Percentiles rank a stretch among this genome's conserved stretches.
Conservation (phyloP, 2,888 invertebrate species). For the Amphipoea lucens region DNA sequence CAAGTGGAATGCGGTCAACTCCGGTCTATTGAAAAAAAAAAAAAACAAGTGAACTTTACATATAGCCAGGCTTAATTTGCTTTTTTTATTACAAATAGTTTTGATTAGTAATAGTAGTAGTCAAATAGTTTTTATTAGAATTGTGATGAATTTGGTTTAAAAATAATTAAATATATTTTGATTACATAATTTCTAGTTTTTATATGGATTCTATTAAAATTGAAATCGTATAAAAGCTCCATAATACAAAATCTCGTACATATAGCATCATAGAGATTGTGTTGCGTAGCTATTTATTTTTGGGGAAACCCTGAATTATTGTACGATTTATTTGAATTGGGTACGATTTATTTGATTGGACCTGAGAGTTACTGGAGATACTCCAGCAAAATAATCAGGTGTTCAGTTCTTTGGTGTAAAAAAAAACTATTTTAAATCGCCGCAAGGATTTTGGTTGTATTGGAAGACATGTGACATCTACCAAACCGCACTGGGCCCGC, state of each 20-base stretch:
- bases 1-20: slow-evolving; percentile 58
- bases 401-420: not conserved
- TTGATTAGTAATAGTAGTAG: too few species aligned
- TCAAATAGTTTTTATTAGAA: not conserved
- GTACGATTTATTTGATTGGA: not conserved
- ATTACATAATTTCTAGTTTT: not conserved
- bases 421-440: not conserved
- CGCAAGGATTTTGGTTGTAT: not conserved
- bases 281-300: not conserved
- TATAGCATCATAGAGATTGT: not conserved
- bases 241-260: not conserved
- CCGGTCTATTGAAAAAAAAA: slow-evolving; percentile 48
- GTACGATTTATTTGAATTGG: slow-evolving; percentile 1
- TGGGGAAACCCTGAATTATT: slow-evolving; percentile 18
- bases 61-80: not conserved
- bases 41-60: slow-evolving; percentile 11
- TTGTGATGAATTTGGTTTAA: not conserved
- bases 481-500: not conserved
- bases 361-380: not conserved
- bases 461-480: not conserved
- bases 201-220: not conserved
- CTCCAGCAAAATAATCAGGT: not conserved
- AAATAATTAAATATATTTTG: not conserved
- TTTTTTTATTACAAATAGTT: slow-evolving; percentile 1
- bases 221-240: not conserved